Base-by-base conservation (phyloP, 2,888 invertebrate species). In the Ecdyonurus torrentis region DNA sequence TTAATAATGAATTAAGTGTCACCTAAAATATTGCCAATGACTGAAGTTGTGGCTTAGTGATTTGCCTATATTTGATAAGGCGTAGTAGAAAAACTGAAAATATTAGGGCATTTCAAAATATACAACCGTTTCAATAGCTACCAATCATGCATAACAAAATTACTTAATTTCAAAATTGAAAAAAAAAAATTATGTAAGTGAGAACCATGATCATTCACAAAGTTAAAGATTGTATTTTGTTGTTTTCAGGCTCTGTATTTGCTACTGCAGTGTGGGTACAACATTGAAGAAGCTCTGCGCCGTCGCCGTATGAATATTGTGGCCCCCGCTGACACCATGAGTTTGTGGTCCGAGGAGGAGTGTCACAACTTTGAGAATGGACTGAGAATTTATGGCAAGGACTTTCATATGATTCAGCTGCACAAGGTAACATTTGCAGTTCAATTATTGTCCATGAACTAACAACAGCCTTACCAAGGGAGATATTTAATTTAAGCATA, bases 301-400 rank as follows among this genome's bases (percentile, higher is more conserved):
- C 79, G 94, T 62, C 83, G 87, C 64, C 81, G 87, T 60, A 83
- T 91, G 72, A 86, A 87, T 67, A 83, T 84, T 5, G 81, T 87
- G 62, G 78, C 81, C 18, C 82, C 83, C 20, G 80, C 84, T 1
- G 88, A 89, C 70, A 84, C 86, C 0, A 85, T 87, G 79, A 91
- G 89, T 70, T 79, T 91, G 1, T 98, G 97, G 96, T 94, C 95
- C 1, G 96, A 97, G 74, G 95, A 96, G 71, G 98, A 99, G 73
- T 95, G 95, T 75, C 83, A 91, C 63, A 92, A 93, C 74, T 99
- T 99, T 77, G 98, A 99, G 79, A 89, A 89, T 71, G 98, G 97
- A 52, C 82, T 99, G 7, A 84, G 93, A 71, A 84, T 85, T 64
- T 93, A 90, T 71, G 97, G 97, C 25, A 99, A 99, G 78, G 94